These are phyloP conservation scores for Daboia siamensis DNA, from an alignment of 2,113 vertebrate species.

Conservation along the genomic window DNA sequence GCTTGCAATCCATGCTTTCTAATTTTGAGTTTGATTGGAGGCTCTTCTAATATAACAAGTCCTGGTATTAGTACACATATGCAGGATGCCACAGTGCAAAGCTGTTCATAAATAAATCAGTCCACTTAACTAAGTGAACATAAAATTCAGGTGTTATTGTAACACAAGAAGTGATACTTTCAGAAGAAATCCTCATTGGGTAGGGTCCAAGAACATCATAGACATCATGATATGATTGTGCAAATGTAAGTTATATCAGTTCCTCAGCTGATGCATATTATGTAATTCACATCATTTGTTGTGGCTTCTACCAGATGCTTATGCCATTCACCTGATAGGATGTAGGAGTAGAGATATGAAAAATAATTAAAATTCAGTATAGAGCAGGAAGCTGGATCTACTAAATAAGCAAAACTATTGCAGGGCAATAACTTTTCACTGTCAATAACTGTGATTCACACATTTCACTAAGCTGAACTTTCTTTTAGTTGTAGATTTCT, in stretches of 20 bases:
- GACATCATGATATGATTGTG: not conserved
- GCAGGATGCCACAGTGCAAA: not conserved
- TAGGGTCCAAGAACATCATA: not conserved
- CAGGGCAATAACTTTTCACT: not conserved
- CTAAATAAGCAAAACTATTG: not conserved
- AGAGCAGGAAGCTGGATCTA: not conserved
- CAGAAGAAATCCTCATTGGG: not conserved
- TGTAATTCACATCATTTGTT: not conserved
- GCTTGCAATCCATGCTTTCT: constrained; percentile 20
- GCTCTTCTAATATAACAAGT: not conserved
- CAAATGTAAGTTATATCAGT: not conserved
- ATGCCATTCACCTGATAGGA: not conserved
- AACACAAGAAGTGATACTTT: not conserved
- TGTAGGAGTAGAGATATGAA: not conserved
- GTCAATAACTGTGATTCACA: not conserved
- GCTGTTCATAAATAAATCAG: not conserved
- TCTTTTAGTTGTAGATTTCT: not conserved
- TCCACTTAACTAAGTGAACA: not conserved
- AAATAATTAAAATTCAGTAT: not conserved
- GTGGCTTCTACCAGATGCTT: not conserved
- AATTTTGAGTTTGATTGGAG: not conserved
- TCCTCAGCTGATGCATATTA: not conserved
- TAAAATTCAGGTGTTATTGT: not conserved
- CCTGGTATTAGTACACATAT: not conserved
- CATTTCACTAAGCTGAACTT: not conserved